Evolutionary conservation across 2,113 vertebrate species (phyloP).

Genomic region (Mirza zaza): DNA sequence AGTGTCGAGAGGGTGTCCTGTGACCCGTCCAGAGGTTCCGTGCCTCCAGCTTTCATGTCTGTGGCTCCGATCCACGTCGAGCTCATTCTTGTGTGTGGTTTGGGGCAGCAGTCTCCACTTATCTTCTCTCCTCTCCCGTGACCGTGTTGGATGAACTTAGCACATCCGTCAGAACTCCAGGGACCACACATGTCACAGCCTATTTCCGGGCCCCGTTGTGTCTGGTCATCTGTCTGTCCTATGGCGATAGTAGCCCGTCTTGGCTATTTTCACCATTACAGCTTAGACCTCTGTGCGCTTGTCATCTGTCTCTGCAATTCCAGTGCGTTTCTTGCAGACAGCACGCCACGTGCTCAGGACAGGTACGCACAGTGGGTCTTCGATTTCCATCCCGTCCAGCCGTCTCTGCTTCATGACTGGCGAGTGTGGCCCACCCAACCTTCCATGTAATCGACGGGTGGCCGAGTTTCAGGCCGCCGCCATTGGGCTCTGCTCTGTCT

Average conservation of each 20-base stretch:
- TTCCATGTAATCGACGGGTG: accelerated
- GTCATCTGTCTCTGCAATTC: background rate
- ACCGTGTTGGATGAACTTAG: background rate
- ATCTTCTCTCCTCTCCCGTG: background rate
- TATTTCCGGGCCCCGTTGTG: background rate
- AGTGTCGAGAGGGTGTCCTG: accelerated
- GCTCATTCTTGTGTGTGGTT: background rate
- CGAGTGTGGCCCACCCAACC: background rate
- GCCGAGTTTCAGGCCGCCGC: background rate
- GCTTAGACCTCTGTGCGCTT: background rate
- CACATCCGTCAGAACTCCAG: background rate
- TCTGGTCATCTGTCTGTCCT: background rate
- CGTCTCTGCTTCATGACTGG: background rate
- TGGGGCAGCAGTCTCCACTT: background rate
- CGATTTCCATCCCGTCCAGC: background rate
- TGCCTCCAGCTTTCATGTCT: accelerated
- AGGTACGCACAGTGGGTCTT: background rate
- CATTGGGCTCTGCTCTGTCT: accelerated
- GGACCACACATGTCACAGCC: too few relatives aligned
- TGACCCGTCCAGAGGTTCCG: background rate
- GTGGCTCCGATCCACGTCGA: accelerated
- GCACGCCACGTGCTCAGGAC: too few relatives aligned
- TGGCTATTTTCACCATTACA: too few relatives aligned
- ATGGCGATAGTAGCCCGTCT: too few relatives aligned
- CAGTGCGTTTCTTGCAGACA: background rate